Base-by-base conservation (phyloP, 2,888 invertebrate species). In the Platypus cylindrus region DNA sequence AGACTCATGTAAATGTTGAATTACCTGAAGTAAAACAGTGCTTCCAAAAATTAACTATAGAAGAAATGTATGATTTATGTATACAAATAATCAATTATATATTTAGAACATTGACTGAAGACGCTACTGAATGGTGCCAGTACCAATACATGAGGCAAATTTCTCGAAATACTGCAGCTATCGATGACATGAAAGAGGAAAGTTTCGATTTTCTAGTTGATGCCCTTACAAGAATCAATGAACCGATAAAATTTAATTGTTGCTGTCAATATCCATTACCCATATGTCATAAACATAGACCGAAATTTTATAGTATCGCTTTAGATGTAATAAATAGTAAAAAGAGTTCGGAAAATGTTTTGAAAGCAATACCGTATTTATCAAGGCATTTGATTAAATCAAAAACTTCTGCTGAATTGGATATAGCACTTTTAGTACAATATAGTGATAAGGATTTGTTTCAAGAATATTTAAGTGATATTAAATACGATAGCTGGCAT, bases 211-310 rank as follows among this genome's bases (percentile, higher is more conserved):
- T 67, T 55, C 66, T 72, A 45, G 65, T 66, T 3, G 65, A 68
- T 37, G 69, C 71, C 1, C 75, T 76, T 53, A 41, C 51, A 18
- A 33, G 29, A 14, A 59, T 73, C 48, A 67, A 67, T 34, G 61
- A 70, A 1, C 71, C 72, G 57, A 50, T 59, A 32, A 62, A 65
- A 52, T 47, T 48, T 57, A 66, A 66, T 27, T 77, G 77, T 48
- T 60, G 62, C 35, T 78, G 78, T 49, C 69, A 70, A 5, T 73
- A 67, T 50, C 73, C 75, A 1, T 53, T 71, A 17, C 73, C 75
- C 0, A 66, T 59, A 37, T 60, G 62, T 1, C 65, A 48, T 60
- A 57, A 26, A 59, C 59, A 47, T 55, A 58, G 43, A 53, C 54
- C 52, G 65, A 64, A 65, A 22, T 75, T 67, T 56, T 63, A 68